phyloP scores from a whole-genome alignment of 1,140 invertebrate genomes.

The Hestina assimilis region DNA sequence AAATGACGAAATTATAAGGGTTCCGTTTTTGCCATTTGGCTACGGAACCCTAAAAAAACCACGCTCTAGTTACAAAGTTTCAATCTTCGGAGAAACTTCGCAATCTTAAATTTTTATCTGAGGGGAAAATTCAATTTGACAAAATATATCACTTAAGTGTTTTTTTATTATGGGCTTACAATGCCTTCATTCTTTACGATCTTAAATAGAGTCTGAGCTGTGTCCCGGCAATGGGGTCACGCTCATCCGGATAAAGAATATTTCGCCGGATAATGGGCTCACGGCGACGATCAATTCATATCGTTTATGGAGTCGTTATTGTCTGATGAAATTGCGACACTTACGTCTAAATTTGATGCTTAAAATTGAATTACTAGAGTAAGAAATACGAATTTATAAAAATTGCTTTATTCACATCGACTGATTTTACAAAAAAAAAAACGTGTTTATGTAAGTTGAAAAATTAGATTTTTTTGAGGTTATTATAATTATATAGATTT shows the following conservation, averaged over 20 bases:
- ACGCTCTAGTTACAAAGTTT: slow-evolving; percentile 20
- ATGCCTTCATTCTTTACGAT: slow-evolving; percentile 40
- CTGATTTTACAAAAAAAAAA: no score
- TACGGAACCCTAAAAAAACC: no score
- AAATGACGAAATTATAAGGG: no score
- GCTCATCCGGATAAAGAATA: background rate
- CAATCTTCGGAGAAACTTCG: slow-evolving; percentile 23
- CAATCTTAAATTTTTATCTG: slow-evolving; percentile 35
- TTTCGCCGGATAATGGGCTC: slow-evolving; percentile 3
- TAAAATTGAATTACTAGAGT: no score
- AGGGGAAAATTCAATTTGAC: slow-evolving; percentile 47
- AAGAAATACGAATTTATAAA: no score
- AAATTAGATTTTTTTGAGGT: no score
- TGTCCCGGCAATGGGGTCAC: background rate
- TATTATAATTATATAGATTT: no score
- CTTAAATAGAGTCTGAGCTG: background rate
- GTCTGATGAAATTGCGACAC: background rate
- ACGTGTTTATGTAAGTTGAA: no score
- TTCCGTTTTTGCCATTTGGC: no score
- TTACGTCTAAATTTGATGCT: background rate
- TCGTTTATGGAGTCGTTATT: background rate
- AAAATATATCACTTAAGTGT: slow-evolving; percentile 51
- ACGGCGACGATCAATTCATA: background rate
- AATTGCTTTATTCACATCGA: no score
- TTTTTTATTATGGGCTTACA: slow-evolving; percentile 47